Percentiles rank a stretch among this genome's conserved stretches.
phyloP scores from a whole-genome alignment of 2,888 invertebrate species.

The Anorthoa munda region DNA sequence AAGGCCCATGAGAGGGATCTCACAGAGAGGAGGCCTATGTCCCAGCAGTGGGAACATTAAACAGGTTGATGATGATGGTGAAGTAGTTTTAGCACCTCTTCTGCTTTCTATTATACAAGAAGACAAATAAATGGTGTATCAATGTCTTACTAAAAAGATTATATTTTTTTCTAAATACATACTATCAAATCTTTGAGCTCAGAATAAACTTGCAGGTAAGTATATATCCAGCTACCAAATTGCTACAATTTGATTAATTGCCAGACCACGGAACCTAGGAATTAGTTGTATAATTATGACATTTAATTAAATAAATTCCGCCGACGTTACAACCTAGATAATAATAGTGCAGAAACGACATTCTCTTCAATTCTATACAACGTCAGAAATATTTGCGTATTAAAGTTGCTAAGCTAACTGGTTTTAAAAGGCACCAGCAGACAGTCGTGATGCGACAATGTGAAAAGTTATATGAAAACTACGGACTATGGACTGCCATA shows the following conservation, averaged over 20 bases:
- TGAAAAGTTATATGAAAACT: neutral
- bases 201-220: neutral
- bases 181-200: no score
- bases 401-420: conserved; percentile 15
- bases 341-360: conserved; percentile 21
- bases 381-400: conserved; percentile 2
- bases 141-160: no score
- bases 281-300: conserved; percentile 18
- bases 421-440: neutral
- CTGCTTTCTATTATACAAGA: no score
- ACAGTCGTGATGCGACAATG: neutral
- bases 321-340: conserved; percentile 28
- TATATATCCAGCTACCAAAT: neutral
- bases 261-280: neutral
- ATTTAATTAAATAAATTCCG: conserved; percentile 20
- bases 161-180: no score
- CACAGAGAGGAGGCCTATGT: no score
- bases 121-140: no score
- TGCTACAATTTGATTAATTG: conserved; percentile 34
- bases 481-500: no score
- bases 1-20: no score
- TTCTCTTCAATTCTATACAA: conserved; percentile 1
- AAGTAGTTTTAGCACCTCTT: no score
- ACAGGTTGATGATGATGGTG: no score
- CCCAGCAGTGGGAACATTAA: no score